A percentile compares a stretch with the other conserved stretches of the same genome.
phyloP scores from a whole-genome alignment of 2,888 invertebrate species.

The Stenodema calcarata region DNA sequence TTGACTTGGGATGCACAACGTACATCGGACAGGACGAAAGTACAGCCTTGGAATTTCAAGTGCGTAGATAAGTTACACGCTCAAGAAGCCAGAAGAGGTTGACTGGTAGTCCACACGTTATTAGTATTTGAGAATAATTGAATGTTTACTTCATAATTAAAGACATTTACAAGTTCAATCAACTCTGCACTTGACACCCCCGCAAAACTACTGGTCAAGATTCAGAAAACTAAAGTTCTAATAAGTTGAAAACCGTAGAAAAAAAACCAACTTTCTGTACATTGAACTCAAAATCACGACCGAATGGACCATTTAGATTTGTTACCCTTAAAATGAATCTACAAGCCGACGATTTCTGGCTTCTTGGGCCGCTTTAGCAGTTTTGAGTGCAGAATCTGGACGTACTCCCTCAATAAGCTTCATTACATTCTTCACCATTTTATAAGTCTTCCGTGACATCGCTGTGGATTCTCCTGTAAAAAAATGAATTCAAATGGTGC shows the following conservation, averaged over 20 bases:
- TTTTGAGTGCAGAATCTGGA: not conserved
- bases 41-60: not conserved
- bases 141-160: not conserved
- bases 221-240: not conserved
- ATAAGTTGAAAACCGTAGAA: not conserved
- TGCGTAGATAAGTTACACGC: not conserved
- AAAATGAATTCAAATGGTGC: not conserved
- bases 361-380: not conserved
- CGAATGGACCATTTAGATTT: not conserved
- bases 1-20: not conserved
- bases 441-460: not conserved
- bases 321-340: not conserved
- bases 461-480: not conserved
- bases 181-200: not conserved
- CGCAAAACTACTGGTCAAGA: not conserved
- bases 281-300: not conserved
- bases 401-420: not conserved
- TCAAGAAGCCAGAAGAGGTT: not conserved
- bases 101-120: not conserved
- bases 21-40: not conserved
- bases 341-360: not conserved
- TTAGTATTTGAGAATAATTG: not conserved
- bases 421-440: constrained; percentile 1
- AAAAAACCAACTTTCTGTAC: not conserved
- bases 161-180: not conserved